Conservation (phyloP, 2,113 vertebrate species). For the Potamarius usumacintae region DNA sequence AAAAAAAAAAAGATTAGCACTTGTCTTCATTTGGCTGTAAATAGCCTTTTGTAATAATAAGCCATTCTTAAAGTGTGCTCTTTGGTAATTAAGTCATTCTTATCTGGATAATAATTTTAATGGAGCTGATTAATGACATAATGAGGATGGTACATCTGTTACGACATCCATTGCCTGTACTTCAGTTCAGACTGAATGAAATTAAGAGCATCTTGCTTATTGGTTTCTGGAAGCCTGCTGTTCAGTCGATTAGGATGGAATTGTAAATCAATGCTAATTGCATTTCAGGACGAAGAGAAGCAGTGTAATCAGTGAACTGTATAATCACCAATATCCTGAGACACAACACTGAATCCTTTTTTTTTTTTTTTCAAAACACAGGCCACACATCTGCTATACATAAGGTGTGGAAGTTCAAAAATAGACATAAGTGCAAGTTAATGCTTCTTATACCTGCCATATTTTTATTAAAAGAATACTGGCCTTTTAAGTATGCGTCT, state of each 20-base stretch:
- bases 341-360: slow-evolving; percentile 11
- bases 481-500: slow-evolving; percentile 4
- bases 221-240: slow-evolving; percentile 28
- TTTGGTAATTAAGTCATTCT: slow-evolving; percentile 8
- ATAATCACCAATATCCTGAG: slow-evolving; percentile 32
- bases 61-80: neutral
- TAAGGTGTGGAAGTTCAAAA: neutral
- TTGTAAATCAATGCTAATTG: slow-evolving; percentile 58
- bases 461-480: neutral
- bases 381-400: neutral
- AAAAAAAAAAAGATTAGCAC: neutral
- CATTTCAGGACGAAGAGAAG: slow-evolving; percentile 13
- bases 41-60: neutral
- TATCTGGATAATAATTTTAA: neutral
- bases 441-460: neutral
- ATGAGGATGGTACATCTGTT: slow-evolving; percentile 4
- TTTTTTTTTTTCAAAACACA: neutral
- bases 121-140: slow-evolving; percentile 7
- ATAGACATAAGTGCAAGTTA: neutral
- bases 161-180: neutral
- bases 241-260: slow-evolving; percentile 41
- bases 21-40: neutral
- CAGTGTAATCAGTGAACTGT: slow-evolving; percentile 37
- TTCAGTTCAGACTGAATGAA: slow-evolving; percentile 12
- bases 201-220: slow-evolving; percentile 18